Conservation (phyloP, 2,888 invertebrate genomes). For the Brachynemurus nebulosus region DNA sequence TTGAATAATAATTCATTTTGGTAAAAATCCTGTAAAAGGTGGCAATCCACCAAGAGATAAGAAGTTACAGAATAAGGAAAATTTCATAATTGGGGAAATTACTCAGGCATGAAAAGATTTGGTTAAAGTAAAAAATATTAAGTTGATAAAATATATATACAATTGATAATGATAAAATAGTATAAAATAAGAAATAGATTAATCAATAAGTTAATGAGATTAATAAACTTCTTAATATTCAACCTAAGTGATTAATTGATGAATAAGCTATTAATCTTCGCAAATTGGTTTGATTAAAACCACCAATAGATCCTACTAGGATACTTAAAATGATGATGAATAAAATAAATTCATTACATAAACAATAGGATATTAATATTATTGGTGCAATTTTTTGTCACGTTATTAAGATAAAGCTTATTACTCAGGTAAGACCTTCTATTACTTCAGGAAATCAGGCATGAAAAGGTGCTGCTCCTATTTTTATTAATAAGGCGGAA, state of each 20-base stretch:
- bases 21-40: conserved; percentile 45
- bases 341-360: conserved; percentile 30
- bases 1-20: conserved; percentile 44
- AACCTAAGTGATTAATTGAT: conserved; percentile 48
- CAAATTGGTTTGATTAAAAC: conserved; percentile 39
- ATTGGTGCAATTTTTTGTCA: conserved; percentile 52
- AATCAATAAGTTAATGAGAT: too few species aligned
- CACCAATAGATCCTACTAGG: conserved; percentile 36
- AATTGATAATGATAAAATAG: conserved; percentile 33
- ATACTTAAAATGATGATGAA: conserved; percentile 34
- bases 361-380: conserved; percentile 38
- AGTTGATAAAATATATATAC: conserved; percentile 35
- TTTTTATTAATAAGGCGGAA: conserved; percentile 36
- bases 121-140: too few species aligned
- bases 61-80: conserved; percentile 38
- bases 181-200: too few species aligned
- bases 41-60: conserved; percentile 43
- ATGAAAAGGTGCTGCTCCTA: conserved; percentile 43
- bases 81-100: conserved; percentile 32
- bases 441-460: too few species aligned
- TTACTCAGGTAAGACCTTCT: conserved; percentile 42
- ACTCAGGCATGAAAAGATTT: conserved; percentile 35
- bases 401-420: conserved; percentile 40
- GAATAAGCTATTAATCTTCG: conserved; percentile 47
- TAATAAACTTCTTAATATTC: conserved; percentile 33